These are phyloP conservation scores for Upupa epops DNA, from an alignment of 2,113 vertebrate species.

Conservation along the genomic window DNA sequence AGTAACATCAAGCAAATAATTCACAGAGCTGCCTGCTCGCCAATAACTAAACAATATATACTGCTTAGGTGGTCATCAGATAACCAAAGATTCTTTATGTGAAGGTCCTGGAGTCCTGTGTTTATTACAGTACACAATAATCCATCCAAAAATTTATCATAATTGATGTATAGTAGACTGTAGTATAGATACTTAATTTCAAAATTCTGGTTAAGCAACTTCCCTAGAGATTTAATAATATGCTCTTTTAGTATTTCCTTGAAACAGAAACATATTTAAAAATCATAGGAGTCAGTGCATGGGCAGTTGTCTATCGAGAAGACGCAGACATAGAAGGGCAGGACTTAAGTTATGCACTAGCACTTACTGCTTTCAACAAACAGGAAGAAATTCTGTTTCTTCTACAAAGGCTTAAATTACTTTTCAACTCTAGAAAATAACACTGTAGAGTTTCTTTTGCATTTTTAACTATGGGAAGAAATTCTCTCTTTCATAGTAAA, in stretches of 20 bases:
- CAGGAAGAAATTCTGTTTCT: neutral
- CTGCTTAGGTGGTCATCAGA: neutral
- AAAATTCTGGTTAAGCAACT: neutral
- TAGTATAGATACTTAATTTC: neutral
- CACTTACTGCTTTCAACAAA: neutral
- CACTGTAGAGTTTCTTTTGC: neutral
- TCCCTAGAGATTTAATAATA: neutral
- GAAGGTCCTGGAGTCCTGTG: neutral
- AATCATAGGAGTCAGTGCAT: neutral
- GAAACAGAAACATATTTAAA: neutral
- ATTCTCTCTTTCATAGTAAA: neutral
- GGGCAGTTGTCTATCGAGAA: neutral
- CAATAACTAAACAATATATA: neutral
- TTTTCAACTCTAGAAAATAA: neutral
- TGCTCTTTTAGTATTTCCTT: neutral
- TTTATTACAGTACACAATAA: neutral
- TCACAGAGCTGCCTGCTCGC: neutral
- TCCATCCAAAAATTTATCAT: neutral
- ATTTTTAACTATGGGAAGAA: neutral
- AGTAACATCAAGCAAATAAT: neutral
- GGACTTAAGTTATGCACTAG: neutral
- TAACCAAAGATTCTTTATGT: neutral
- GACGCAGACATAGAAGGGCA: neutral
- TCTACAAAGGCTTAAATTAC: neutral
- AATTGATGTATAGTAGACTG: neutral